Evolutionary conservation across 2,797 vertebrate species (phyloP).

Genomic region (Potorous gilbertii): DNA sequence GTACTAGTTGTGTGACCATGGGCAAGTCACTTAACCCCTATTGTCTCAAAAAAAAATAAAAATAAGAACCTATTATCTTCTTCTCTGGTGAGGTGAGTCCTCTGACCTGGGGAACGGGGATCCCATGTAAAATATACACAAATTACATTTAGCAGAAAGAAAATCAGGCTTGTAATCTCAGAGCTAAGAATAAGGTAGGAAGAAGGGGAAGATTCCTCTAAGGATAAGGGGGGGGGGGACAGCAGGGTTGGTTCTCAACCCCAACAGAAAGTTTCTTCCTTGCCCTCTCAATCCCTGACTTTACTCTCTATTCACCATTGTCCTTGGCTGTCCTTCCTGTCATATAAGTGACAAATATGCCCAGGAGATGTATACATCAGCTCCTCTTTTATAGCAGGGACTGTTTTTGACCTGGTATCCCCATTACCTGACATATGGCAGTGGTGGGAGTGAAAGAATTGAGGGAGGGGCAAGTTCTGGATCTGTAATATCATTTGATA

Average conservation of each 20-base stretch:
- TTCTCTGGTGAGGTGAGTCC: too few species aligned
- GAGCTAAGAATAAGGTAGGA: not conserved
- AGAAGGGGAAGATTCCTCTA: not conserved
- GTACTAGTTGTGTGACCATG: not conserved
- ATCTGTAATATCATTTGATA: not conserved
- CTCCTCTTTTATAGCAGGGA: too few species aligned
- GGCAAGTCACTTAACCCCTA: not conserved
- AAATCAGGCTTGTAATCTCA: not conserved
- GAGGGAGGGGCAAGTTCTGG: not conserved
- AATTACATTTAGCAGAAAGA: not conserved
- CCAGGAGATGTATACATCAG: not conserved
- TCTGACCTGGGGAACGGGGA: not conserved
- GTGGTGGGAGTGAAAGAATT: not conserved
- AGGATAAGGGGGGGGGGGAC: not conserved
- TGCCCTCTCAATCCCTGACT: constrained; percentile 35
- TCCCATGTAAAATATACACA: not conserved
- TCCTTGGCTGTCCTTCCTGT: constrained; percentile 72
- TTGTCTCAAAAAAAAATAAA: not conserved
- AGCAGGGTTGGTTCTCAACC: not conserved
- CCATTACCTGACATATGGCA: not conserved
- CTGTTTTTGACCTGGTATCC: not conserved
- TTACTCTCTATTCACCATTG: constrained; percentile 50
- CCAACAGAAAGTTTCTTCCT: constrained; percentile 43
- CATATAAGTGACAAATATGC: constrained; percentile 46
- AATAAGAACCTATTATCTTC: not conserved